Evolutionary conservation across 1,140 invertebrate species (phyloP).

Genomic region (Phymastichus coffea): DNA sequence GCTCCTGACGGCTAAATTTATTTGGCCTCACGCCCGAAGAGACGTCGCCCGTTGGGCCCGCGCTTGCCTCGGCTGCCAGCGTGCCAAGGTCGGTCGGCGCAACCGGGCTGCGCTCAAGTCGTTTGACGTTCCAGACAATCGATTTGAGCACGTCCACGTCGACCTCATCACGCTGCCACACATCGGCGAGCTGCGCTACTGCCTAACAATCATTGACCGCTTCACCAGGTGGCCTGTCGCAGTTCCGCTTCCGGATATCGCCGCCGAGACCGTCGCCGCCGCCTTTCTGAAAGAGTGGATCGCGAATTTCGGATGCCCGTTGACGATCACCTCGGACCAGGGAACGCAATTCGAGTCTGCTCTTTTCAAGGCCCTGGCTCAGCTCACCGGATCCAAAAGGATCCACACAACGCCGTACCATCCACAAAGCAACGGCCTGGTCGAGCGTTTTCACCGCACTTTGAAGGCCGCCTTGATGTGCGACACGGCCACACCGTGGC

Average conservation of each 20-base stretch:
- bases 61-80: slow-evolving; percentile 35
- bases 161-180: slow-evolving; percentile 13
- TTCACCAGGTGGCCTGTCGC: no score
- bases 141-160: slow-evolving; percentile 34
- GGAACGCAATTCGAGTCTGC: neutral
- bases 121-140: slow-evolving; percentile 18
- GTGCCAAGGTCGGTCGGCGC: slow-evolving; percentile 34
- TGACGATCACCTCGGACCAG: slow-evolving; percentile 24
- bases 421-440: neutral
- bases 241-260: neutral
- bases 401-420: no score
- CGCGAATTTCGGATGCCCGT: slow-evolving; percentile 3
- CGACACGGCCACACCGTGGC: no score
- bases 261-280: slow-evolving; percentile 19
- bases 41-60: neutral
- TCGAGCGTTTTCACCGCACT: no score
- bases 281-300: neutral
- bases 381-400: neutral
- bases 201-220: slow-evolving; percentile 31
- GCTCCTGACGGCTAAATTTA: neutral
- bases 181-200: slow-evolving; percentile 25
- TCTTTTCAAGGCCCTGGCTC: neutral
- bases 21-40: neutral
- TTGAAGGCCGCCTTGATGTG: no score
- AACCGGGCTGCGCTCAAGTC: slow-evolving; percentile 23